Evolutionary conservation across 2,113 vertebrate genomes (phyloP).

Genomic region (Oenanthe oenanthe): DNA sequence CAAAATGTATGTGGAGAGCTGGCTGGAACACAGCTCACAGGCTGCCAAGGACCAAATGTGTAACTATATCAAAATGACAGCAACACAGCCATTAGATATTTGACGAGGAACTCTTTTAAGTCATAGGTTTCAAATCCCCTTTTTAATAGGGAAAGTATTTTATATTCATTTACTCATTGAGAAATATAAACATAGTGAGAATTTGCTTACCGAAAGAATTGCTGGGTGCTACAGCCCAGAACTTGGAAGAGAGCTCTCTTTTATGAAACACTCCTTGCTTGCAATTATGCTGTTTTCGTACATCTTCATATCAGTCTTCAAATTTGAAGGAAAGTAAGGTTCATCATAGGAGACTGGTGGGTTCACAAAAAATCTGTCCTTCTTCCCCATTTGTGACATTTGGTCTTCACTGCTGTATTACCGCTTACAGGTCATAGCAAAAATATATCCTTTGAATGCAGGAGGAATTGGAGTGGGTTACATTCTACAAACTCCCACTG

Average conservation of each 20-base stretch:
- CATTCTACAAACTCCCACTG: background rate
- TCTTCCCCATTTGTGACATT: background rate
- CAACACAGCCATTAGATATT: conserved; percentile 37
- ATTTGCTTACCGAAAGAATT: background rate
- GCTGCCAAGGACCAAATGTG: conserved; percentile 61
- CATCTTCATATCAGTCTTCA: background rate
- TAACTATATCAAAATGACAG: conserved; percentile 53
- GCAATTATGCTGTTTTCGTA: background rate
- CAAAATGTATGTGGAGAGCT: conserved; percentile 57
- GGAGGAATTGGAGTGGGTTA: background rate
- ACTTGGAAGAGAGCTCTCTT: background rate
- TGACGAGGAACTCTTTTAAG: conserved; percentile 31
- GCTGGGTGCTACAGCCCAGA: background rate
- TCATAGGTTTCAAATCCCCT: background rate
- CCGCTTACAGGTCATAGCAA: background rate
- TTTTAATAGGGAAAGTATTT: background rate
- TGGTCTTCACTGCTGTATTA: background rate
- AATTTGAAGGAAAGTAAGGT: background rate
- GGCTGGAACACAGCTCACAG: conserved; percentile 43
- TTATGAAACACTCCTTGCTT: background rate
- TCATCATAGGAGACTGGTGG: background rate
- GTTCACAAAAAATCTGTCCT: background rate
- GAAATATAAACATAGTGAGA: background rate
- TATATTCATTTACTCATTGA: background rate
- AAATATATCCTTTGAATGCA: background rate